Percentiles rank a stretch among this genome's conserved stretches.
These are phyloP conservation scores for Cynoglossus semilaevis DNA, from an alignment of 2,113 vertebrate species.

Conservation along the genomic window DNA sequence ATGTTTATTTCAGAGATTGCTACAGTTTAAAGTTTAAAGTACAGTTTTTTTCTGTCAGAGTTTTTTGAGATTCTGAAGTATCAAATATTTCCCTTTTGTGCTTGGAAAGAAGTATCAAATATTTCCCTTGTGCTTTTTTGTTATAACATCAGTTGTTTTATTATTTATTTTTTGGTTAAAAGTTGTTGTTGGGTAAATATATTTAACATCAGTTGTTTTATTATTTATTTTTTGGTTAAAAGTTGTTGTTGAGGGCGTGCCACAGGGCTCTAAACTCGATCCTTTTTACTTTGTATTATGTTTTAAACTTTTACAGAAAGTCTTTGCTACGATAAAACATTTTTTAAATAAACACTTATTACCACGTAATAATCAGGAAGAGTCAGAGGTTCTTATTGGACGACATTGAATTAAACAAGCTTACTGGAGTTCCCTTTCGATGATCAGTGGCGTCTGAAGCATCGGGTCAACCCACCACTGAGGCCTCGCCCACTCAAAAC, in stretches of 20 bases:
- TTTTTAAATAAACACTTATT: background rate
- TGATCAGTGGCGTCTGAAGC: constrained; percentile 22
- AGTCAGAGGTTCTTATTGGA: background rate
- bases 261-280: background rate
- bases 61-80: too few species aligned
- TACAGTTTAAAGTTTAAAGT: too few species aligned
- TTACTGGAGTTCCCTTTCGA: constrained; percentile 9
- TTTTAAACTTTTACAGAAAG: background rate
- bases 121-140: too few species aligned
- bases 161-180: too few species aligned
- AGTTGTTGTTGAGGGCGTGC: background rate
- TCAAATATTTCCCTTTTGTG: too few species aligned
- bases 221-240: background rate
- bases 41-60: too few species aligned
- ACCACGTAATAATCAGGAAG: background rate
- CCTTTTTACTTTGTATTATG: background rate
- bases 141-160: too few species aligned
- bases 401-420: background rate
- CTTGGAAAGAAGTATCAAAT: too few species aligned
- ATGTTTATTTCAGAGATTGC: too few species aligned
- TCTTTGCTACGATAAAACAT: background rate
- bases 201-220: too few species aligned
- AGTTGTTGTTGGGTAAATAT: too few species aligned
- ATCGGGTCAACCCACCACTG: constrained; percentile 4
- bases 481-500: background rate